Evolutionary conservation across 2,113 vertebrate genomes (phyloP).

Genomic region (Haemorhous mexicanus): DNA sequence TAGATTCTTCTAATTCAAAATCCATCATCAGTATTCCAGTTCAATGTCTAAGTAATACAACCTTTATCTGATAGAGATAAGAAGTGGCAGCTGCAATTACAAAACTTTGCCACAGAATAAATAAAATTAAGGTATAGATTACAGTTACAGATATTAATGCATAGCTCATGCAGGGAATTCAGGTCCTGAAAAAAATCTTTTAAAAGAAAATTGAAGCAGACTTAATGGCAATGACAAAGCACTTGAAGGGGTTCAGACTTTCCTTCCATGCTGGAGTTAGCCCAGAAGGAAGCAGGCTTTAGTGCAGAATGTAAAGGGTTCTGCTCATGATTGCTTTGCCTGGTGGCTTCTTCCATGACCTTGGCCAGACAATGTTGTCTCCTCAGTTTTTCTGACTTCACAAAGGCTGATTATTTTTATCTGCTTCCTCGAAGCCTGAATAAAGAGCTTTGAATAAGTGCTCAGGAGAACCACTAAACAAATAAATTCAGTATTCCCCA

Average conservation of each 20-base stretch:
- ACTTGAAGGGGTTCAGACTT: not conserved
- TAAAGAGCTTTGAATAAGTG: not conserved
- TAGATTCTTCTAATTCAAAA: slow-evolving; percentile 3
- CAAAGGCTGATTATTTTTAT: not conserved
- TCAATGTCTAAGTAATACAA: slow-evolving; percentile 47
- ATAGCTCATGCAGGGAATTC: not conserved
- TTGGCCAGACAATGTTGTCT: not conserved
- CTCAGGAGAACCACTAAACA: not conserved
- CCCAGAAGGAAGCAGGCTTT: not conserved
- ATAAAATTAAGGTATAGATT: slow-evolving; percentile 50
- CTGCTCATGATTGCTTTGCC: not conserved
- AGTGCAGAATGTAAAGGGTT: not conserved
- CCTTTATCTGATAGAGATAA: slow-evolving; percentile 61
- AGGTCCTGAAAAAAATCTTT: not conserved
- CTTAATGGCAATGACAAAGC: not conserved
- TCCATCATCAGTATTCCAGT: slow-evolving; percentile 9
- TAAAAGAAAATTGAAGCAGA: not conserved
- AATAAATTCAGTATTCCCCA: not conserved
- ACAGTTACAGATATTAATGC: slow-evolving; percentile 19
- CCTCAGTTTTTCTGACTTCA: not conserved
- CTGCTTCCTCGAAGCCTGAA: not conserved
- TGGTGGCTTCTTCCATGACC: not conserved
- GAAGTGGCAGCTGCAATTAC: slow-evolving; percentile 46
- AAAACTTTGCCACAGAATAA: slow-evolving; percentile 53
- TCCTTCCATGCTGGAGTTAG: not conserved